Conservation (phyloP, 2,888 invertebrate species). For the Ctenicera cuprea region DNA sequence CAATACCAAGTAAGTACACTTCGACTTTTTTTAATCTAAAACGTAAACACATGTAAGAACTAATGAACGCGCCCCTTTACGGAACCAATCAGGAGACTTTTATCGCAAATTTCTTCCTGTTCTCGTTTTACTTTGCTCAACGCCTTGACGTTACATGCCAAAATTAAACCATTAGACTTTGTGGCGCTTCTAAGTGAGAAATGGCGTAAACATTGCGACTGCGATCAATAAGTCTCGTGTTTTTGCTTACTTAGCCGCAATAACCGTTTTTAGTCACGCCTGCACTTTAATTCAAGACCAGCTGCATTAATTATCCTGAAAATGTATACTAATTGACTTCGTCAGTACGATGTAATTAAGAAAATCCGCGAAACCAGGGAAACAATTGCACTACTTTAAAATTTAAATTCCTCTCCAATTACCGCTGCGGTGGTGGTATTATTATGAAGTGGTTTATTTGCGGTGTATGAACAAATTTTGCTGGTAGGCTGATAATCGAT, state of each 20-base stretch:
- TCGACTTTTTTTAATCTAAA: background rate
- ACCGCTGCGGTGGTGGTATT: too few relatives aligned
- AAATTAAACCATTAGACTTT: constrained; percentile 41
- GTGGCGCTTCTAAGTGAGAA: constrained; percentile 30
- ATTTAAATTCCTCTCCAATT: too few relatives aligned
- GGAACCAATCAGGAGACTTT: constrained; percentile 9
- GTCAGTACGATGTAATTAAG: too few relatives aligned
- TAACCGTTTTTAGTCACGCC: constrained; percentile 14
- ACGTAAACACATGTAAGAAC: background rate
- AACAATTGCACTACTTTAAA: too few relatives aligned
- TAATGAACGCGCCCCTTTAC: background rate
- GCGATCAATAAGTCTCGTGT: constrained; percentile 38
- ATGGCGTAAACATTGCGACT: constrained; percentile 33
- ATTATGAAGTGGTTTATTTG: too few relatives aligned
- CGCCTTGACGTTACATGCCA: constrained; percentile 5
- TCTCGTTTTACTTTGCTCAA: constrained; percentile 13
- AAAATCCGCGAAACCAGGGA: too few relatives aligned
- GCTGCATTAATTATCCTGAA: background rate
- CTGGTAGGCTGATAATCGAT: too few relatives aligned
- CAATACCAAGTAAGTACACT: too few relatives aligned
- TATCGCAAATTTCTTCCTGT: constrained; percentile 1
- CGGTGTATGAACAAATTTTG: too few relatives aligned
- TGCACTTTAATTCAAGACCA: constrained; percentile 19
- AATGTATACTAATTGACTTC: background rate
- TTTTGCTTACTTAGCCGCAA: constrained; percentile 17